A percentile compares a stretch with the other conserved stretches of the same genome.
phyloP scores from a whole-genome alignment of 2,113 vertebrate species.

The Chaetodon trifascialis region DNA sequence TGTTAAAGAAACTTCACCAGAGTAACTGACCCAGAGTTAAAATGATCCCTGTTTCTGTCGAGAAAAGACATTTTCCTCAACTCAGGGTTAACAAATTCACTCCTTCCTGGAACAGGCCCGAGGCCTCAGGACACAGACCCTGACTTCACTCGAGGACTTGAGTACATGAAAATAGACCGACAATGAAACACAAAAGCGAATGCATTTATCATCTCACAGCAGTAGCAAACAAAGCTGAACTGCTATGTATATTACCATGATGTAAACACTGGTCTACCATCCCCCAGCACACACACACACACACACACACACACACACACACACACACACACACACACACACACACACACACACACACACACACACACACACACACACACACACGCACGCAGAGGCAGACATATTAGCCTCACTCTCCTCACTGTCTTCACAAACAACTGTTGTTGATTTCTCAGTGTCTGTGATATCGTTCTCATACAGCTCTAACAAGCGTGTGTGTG shows the following conservation, averaged over 20 bases:
- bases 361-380: not conserved
- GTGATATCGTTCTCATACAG: conserved; percentile 27
- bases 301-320: not conserved
- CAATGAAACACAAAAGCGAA: not conserved
- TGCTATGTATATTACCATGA: not conserved
- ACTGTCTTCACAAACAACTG: conserved; percentile 27
- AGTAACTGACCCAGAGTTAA: too few relatives aligned
- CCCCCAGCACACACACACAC: not conserved
- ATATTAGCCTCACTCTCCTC: not conserved
- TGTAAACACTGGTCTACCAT: not conserved
- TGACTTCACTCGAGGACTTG: too few relatives aligned
- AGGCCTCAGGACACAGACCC: too few relatives aligned
- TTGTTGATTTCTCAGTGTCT: conserved; percentile 35
- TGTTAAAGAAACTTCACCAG: too few relatives aligned
- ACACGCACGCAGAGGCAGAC: not conserved
- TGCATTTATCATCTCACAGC: not conserved
- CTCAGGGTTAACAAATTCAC: too few relatives aligned
- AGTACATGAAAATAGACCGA: not conserved
- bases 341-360: not conserved
- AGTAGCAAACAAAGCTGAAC: not conserved
- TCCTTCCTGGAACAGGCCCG: too few relatives aligned
- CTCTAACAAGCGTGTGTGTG: not conserved
- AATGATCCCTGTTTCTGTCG: too few relatives aligned
- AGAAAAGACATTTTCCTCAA: too few relatives aligned
- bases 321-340: not conserved